Base-by-base conservation (phyloP, 2,888 invertebrate species). In the Eumacrocentrus americanus region DNA sequence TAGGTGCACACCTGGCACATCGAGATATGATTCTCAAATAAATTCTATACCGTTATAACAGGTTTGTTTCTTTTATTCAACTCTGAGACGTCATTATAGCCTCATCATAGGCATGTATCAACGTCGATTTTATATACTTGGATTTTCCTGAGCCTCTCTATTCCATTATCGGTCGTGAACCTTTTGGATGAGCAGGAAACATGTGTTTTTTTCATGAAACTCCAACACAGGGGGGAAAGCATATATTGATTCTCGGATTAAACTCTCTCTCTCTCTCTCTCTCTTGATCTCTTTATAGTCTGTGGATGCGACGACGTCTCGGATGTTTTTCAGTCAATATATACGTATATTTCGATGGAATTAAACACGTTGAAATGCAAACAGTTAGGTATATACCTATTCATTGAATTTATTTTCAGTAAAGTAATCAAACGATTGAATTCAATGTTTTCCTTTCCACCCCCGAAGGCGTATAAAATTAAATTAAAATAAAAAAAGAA, bases 121-220 rank as follows among this genome's bases (percentile, higher is more conserved):
- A n/a, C n/a, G n/a, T n/a, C n/a, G n/a, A n/a, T 11, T 11, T 20
- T 37, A 54, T 58, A 35, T 37, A 29, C 37, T 37, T 47, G 22
- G 29, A 16, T 25, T 52, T 38, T 22, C n/a, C n/a, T n/a, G n/a
- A n/a, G n/a, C n/a, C n/a, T n/a, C 34, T 53, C 51, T 50, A 57
- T 63, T 52, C 42, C 34, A 65, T 63, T 63, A 56, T 40, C 37
- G 57, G 62, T 58, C 62, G 48, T 57, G 66, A 64, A 64, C 65
- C 63, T 11, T 7, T 7, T 23, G 25, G 14, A 18, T 29, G 25
- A 42, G 42, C 44, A 29, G 53, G 44, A 54, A 54, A 54, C 11
- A 18, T 7, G 42, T 18, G 6, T 22, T 37, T 51, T 44, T 53
- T 53, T 54, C 14, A 34, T 14, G 9, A 14, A 14, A 14, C 12